A percentile compares a stretch with the other conserved stretches of the same genome.
Evolutionary conservation across 2,797 vertebrate species (phyloP).

Genomic region (Mormyrops boulengeri): DNA sequence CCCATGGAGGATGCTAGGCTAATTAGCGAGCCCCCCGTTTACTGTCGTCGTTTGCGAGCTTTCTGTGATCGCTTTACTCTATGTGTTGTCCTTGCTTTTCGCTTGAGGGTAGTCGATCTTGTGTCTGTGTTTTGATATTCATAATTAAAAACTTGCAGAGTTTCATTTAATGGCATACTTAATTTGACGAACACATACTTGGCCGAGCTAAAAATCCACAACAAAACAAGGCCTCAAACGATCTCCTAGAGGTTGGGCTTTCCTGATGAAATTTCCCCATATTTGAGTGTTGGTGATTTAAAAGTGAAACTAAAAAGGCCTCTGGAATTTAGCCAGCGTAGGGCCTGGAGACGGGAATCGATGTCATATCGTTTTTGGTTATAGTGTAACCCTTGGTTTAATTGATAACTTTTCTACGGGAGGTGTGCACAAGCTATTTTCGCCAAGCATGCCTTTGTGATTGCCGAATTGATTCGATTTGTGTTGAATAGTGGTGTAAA

Average conservation of each 20-base stretch:
- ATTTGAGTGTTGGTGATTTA: not conserved
- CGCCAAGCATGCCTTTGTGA: not conserved
- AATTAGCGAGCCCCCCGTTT: not conserved
- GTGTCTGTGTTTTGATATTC: not conserved
- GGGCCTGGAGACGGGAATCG: not conserved
- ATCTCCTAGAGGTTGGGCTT: not conserved
- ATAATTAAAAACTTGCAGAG: not conserved
- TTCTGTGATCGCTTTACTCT: not conserved
- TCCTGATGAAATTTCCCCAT: not conserved
- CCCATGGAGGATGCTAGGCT: not conserved
- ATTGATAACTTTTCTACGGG: not conserved
- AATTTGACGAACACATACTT: not conserved
- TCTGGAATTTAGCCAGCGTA: not conserved
- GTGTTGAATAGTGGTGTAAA: not conserved
- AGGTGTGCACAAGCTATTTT: not conserved
- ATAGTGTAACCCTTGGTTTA: not conserved
- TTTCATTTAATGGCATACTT: not conserved
- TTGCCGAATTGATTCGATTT: not conserved
- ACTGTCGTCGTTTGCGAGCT: not conserved
- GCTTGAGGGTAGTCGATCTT: not conserved
- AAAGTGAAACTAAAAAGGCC: not conserved
- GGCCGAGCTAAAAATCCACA: not conserved
- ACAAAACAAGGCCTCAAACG: not conserved
- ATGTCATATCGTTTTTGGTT: not conserved
- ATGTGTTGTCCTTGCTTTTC: not conserved